A percentile compares a stretch with the other conserved stretches of the same genome.
phyloP scores from a whole-genome alignment of 2,113 vertebrate genomes.

The Butastur rufipennis region DNA sequence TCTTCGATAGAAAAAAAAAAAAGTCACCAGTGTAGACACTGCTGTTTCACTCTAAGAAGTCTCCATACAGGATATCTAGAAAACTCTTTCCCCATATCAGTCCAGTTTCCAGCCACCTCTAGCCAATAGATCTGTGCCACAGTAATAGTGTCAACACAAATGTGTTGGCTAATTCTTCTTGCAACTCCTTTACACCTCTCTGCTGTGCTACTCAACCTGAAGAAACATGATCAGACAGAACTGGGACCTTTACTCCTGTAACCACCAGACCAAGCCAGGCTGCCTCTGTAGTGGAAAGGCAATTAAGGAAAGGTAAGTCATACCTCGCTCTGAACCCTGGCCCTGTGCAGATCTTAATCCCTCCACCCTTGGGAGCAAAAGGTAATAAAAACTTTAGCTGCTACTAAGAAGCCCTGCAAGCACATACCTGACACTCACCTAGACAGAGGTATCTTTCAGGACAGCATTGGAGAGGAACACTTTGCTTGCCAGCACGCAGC shows the following conservation, averaged over 20 bases:
- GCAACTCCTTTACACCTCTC: not conserved
- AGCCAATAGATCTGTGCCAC: not conserved
- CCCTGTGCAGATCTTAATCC: not conserved
- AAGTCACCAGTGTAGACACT: not conserved
- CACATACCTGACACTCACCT: not conserved
- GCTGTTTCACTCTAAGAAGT: not conserved
- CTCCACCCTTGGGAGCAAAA: not conserved
- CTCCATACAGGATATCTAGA: not conserved
- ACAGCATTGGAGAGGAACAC: rapidly evolving
- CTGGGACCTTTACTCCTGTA: not conserved
- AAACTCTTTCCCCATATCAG: not conserved
- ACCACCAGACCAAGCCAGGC: not conserved
- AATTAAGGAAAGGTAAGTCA: not conserved
- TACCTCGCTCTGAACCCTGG: not conserved
- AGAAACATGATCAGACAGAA: not conserved
- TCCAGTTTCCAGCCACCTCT: not conserved
- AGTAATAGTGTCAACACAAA: not conserved
- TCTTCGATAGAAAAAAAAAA: not conserved
- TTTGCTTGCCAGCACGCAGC: not conserved
- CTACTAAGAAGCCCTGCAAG: not conserved
- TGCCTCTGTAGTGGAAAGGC: not conserved
- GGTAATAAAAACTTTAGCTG: not conserved
- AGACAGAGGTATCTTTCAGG: not conserved
- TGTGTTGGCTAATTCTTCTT: not conserved
- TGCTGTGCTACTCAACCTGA: not conserved